Conservation (phyloP, 2,113 vertebrate genomes). For the Ramphastos sulfuratus region DNA sequence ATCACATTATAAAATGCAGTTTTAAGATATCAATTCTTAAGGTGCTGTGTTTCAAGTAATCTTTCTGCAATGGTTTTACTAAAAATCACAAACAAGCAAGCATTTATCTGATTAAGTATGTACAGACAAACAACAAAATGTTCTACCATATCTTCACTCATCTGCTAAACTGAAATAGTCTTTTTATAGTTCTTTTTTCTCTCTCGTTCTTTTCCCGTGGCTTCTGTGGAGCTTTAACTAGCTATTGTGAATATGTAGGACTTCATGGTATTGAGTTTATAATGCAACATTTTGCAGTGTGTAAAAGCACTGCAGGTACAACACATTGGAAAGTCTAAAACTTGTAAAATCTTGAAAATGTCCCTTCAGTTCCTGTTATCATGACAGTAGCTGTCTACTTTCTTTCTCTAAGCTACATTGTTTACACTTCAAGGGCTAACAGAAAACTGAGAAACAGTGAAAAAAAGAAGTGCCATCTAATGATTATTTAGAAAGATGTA, state of each 20-base stretch:
- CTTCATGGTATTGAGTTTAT: background rate
- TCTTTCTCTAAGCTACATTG: background rate
- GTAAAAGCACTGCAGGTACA: background rate
- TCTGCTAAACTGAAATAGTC: background rate
- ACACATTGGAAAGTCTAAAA: background rate
- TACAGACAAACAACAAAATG: background rate
- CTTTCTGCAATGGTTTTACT: background rate
- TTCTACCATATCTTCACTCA: background rate
- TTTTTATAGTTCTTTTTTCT: background rate
- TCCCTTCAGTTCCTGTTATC: background rate
- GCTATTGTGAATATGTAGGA: background rate
- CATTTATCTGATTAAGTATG: background rate
- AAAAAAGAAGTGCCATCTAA: background rate
- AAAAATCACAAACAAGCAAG: background rate
- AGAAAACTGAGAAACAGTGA: background rate
- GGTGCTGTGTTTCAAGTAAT: background rate
- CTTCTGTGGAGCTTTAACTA: background rate
- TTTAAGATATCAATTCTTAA: background rate
- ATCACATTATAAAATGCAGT: background rate
- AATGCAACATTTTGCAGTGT: background rate
- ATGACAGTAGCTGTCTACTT: background rate
- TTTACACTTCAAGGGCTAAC: background rate
- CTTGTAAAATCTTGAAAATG: background rate
- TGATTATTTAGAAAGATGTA: background rate
- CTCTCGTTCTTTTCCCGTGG: background rate